Evolutionary conservation across 2,888 invertebrate genomes (phyloP).

Genomic region (Chironomus tentans): DNA sequence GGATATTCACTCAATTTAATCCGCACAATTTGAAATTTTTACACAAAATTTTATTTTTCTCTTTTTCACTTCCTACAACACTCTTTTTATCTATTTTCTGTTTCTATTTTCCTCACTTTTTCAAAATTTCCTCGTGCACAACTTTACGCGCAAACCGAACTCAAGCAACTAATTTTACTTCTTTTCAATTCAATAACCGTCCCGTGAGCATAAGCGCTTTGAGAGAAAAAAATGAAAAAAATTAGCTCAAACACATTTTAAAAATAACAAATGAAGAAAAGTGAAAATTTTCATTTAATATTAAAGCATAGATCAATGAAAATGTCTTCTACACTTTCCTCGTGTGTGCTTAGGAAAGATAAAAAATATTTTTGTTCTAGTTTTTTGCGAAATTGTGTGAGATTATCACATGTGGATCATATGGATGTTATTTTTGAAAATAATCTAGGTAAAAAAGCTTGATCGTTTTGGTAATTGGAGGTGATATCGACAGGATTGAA

Average conservation of each 20-base stretch:
- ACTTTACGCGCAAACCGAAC: constrained; percentile 11
- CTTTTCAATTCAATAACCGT: background rate
- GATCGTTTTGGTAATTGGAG: too few relatives aligned
- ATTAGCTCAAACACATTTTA: constrained; percentile 9
- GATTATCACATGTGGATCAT: too few relatives aligned
- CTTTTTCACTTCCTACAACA: background rate
- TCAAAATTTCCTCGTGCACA: background rate
- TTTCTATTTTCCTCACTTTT: background rate
- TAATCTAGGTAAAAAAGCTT: too few relatives aligned
- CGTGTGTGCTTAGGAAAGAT: background rate
- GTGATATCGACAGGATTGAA: too few relatives aligned
- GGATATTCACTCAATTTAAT: background rate
- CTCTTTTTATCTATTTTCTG: background rate
- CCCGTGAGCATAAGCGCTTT: background rate
- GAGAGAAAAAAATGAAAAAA: background rate
- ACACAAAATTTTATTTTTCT: background rate
- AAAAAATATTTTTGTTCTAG: too few relatives aligned
- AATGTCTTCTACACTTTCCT: background rate
- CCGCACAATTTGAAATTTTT: background rate
- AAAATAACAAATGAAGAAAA: constrained; percentile 2
- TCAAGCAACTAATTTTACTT: constrained; percentile 24
- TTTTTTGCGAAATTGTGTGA: background rate
- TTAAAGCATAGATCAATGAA: background rate
- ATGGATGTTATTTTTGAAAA: too few relatives aligned
- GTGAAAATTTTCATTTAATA: background rate